Evolutionary conservation across 2,797 vertebrate genomes (phyloP), one percentile per base, ranked within the genome.

Genomic region (Melopsittacus undulatus): DNA sequence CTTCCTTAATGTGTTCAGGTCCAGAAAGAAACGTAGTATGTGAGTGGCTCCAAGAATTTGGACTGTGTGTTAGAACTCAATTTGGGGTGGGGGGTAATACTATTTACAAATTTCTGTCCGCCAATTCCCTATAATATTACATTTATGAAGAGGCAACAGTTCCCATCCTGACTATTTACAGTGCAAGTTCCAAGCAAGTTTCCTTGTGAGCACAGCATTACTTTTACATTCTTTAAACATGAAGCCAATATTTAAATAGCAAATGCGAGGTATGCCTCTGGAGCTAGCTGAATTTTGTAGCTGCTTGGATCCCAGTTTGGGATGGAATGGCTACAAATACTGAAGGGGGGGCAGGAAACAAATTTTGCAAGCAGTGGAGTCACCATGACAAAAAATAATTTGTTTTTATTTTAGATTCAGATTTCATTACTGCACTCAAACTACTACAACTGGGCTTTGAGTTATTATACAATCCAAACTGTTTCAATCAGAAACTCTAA

Each of bases 341-440:
- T 87, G 82, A 49, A 90, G 57, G 89, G 89, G 38, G 94, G 96
- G 75, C 95, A 96, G 97, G 95, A 95, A 96, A 98, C 94, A 98
- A 96, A 97, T 96, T 95, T 97, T 97, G 97, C 93, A 98, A 98
- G 97, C 97, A 97, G 97, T 97, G 86, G 97, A 98, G 97, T 97
- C 98, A 98, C 97, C 97, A 97, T 98, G 97, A 98, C 97, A 98
- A 98, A 98, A 98, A 98, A 98, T 98, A 98, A 98, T 97, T 98
- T 98, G 97, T 97, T 98, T 98, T 98, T 98, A 98, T 98, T 98
- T 98, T 98, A 98, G 97, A 98, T 98, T 98, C 98, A 98, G 97
- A 98, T 98, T 98, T 98, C 97, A 98, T 98, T 97, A 98, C 98
- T 98, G 98, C 98, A 98, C 98, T 98, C 97, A 97, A 96, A 98